These are phyloP conservation scores for Trichogramma pretiosum DNA, from an alignment of 1,140 invertebrate species.

Conservation along the genomic window DNA sequence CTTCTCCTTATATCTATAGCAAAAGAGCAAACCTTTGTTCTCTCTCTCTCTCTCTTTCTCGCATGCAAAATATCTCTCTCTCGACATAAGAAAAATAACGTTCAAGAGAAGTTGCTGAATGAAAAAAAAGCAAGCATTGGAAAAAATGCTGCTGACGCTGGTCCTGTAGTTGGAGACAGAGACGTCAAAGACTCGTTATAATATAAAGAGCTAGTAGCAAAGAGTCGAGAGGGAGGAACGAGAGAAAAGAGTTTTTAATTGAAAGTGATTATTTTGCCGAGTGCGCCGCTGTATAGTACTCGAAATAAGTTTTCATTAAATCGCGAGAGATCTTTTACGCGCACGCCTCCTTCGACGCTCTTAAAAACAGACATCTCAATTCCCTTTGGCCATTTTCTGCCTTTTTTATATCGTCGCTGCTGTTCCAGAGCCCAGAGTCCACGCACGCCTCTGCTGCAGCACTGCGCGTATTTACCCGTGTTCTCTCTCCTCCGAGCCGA, in stretches of 20 bases:
- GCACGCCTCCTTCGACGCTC: no score
- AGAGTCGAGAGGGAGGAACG: no score
- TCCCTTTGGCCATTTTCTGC: no score
- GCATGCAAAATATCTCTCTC: neutral
- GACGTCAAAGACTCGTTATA: constrained; percentile 13
- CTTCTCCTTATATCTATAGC: no score
- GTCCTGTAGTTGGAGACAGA: constrained; percentile 5
- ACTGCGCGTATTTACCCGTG: constrained; percentile 10
- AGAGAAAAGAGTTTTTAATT: constrained; percentile 16
- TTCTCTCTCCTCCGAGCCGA: constrained; percentile 4
- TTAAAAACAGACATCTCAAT: no score
- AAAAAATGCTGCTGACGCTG: neutral
- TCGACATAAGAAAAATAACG: neutral
- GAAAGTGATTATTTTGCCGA: constrained; percentile 4
- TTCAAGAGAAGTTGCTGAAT: neutral
- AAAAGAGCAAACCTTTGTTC: constrained; percentile 4
- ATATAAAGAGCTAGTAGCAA: no score
- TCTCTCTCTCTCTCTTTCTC: constrained; percentile 3
- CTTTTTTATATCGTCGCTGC: no score
- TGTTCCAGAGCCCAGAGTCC: no score
- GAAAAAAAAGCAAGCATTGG: neutral
- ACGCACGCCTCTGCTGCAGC: neutral
- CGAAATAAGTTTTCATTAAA: constrained; percentile 17
- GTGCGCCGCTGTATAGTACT: constrained; percentile 2
- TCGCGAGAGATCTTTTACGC: no score